Conservation (phyloP, 2,888 invertebrate species). For the Argyra leucocephala region DNA sequence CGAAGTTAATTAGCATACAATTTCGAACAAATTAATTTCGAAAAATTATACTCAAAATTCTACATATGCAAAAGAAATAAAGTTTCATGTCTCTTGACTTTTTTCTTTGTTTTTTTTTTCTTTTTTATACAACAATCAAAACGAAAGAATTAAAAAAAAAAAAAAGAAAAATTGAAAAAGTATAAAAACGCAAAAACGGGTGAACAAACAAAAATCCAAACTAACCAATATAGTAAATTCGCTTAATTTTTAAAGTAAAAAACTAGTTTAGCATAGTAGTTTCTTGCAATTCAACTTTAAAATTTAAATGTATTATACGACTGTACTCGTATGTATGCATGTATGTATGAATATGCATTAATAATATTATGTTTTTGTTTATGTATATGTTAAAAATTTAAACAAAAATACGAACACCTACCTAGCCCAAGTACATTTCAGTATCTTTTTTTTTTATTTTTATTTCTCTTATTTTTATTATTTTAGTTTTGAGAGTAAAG, state of each 20-base stretch:
- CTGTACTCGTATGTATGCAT: not conserved
- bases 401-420: not conserved
- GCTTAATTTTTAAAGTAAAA: not conserved
- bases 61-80: not conserved
- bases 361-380: not conserved
- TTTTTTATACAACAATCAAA: not conserved
- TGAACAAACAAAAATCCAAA: not conserved
- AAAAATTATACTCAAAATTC: too few relatives aligned
- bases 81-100: too few relatives aligned
- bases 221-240: not conserved
- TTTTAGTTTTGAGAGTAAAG: not conserved
- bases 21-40: too few relatives aligned
- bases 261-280: not conserved
- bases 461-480: not conserved
- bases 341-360: not conserved
- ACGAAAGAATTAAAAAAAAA: not conserved
- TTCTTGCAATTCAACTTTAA: slow-evolving; percentile 2
- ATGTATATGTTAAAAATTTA: not conserved
- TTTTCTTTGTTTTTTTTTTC: not conserved
- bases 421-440: not conserved
- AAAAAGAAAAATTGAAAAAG: not conserved
- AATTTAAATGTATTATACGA: not conserved
- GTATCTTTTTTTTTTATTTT: not conserved
- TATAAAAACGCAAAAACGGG: not conserved
- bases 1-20: too few relatives aligned